phyloP scores from a whole-genome alignment of 2,797 vertebrate genomes.

The Neostethus bicornis region DNA sequence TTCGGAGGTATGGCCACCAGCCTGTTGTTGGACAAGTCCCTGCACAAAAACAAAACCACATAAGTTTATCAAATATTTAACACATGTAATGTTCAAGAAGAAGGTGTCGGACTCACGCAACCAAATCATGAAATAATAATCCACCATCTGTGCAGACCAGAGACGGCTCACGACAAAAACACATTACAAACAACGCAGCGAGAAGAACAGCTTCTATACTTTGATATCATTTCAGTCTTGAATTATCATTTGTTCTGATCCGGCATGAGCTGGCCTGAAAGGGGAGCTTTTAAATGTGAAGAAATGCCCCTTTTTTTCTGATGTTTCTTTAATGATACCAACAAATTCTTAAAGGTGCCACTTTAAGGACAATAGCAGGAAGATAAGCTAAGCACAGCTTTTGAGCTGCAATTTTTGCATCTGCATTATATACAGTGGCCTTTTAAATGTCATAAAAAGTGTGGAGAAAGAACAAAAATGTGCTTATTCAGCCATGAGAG shows the following conservation, averaged over 20 bases:
- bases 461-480: too few species aligned
- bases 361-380: neutral
- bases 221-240: neutral
- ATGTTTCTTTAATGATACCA: neutral
- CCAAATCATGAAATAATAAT: neutral
- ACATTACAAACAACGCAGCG: neutral
- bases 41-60: slow-evolving; percentile 66
- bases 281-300: neutral
- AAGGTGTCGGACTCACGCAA: neutral
- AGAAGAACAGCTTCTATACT: neutral
- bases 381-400: neutral
- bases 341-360: neutral
- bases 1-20: slow-evolving; percentile 85
- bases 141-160: neutral
- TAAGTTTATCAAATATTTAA: slow-evolving; percentile 18
- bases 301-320: neutral
- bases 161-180: neutral
- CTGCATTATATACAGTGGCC: neutral
- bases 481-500: neutral
- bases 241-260: neutral
- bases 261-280: neutral
- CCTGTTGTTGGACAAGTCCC: slow-evolving; percentile 92
- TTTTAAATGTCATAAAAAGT: too few species aligned
- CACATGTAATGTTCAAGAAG: slow-evolving; percentile 11
- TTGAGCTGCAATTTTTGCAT: neutral